Evolutionary conservation across 2,113 vertebrate species (phyloP), one percentile per base, ranked within the genome.

Genomic region (Leptobrachium ailaonicum): DNA sequence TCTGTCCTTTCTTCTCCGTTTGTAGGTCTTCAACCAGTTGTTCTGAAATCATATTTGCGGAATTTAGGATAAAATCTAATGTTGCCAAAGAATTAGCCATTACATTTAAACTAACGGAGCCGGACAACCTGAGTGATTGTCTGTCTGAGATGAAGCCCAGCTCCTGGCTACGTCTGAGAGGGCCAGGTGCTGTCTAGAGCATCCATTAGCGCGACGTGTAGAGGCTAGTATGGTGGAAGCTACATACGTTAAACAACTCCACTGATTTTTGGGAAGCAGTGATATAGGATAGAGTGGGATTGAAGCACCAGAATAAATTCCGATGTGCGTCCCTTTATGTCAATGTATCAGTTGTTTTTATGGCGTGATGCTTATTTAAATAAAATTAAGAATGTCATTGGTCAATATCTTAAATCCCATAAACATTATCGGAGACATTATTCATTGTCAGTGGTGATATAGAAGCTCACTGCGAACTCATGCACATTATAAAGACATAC

Each of bases 161-260:
- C 56, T 60, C 9, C 62, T 64, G 62, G 62, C 62, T 64, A 64
- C 9, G 62, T 64, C 62, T 64, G 32, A 40, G 62, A 40, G 9
- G 20, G 62, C 62, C 62, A 64, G 62, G n/a, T 64, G 62, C n/a
- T 64, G 32, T 64, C 62, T 64, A 32, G n/a, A 64, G 10, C 20
- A 20, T 20, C 62, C 62, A 64, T 64, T 64, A 64, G 32, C 3
- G 13, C 6, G 40, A 40, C 62, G 6, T 64, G 62, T 64, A 5
- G 6, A 32, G n/a, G 40, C 62, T 64, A 6, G 62, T 10, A 10
- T 64, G 62, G 20, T 64, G 40, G 3, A 8, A 40, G 62, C 9
- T 64, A 13, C n/a, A 2, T 64, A 20, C n/a, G 40, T 10, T 64
- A 40, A 32, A 40, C 62, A 2, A 20, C 62, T 64, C 62, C 40